phyloP scores from a whole-genome alignment of 2,113 vertebrate species.

The Prunella fulvescens region DNA sequence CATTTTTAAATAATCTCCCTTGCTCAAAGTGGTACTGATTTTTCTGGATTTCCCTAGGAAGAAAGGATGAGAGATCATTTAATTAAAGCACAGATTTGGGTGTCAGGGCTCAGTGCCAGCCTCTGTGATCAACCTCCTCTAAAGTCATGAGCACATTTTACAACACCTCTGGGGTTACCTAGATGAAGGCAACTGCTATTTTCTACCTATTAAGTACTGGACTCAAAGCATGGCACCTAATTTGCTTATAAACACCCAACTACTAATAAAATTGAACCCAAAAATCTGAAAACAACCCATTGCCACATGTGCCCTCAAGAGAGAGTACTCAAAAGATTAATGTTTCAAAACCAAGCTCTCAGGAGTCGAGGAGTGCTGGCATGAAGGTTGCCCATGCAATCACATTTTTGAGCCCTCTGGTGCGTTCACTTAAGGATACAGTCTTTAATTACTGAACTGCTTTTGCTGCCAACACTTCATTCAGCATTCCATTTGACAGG shows the following conservation, averaged over 20 bases:
- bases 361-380: background rate
- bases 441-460: constrained; percentile 21
- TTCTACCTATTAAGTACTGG: background rate
- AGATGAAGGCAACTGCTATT: background rate
- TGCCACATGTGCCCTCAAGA: background rate
- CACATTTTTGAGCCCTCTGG: background rate
- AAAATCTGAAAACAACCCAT: background rate
- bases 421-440: background rate
- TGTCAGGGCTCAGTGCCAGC: background rate
- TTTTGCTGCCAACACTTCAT: background rate
- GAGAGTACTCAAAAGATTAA: background rate
- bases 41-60: background rate
- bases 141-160: background rate
- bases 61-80: background rate
- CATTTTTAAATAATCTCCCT: background rate
- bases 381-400: background rate
- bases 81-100: background rate
- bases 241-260: background rate
- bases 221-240: background rate
- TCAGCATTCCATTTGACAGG: background rate
- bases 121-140: background rate
- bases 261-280: background rate
- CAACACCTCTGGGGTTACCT: background rate
- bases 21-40: background rate
- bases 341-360: background rate